phyloP scores from a whole-genome alignment of 2,113 vertebrate genomes.

The Cyrtonyx montezumae region DNA sequence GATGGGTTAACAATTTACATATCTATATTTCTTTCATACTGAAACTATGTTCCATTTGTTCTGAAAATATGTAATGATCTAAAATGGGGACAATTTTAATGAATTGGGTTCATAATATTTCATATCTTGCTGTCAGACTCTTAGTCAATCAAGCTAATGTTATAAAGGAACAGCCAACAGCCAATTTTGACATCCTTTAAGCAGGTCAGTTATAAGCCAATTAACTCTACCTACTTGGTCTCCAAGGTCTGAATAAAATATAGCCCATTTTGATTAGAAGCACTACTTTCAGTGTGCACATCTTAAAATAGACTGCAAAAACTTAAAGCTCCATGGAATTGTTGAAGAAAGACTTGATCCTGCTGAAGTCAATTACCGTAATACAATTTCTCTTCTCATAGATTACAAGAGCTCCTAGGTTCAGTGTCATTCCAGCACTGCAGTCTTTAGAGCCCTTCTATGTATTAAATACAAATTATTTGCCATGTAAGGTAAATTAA shows the following conservation, averaged over 20 bases:
- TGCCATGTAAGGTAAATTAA: not conserved
- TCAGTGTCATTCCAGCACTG: not conserved
- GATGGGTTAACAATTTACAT: not conserved
- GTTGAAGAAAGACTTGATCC: constrained; percentile 10
- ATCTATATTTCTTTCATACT: constrained; percentile 17
- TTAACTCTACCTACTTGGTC: constrained; percentile 61
- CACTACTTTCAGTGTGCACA: constrained; percentile 3
- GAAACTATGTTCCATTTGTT: constrained; percentile 29
- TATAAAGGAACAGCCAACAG: constrained; percentile 63
- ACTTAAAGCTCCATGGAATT: constrained; percentile 39
- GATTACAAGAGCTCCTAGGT: constrained; percentile 15
- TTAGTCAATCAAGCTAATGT: constrained; percentile 64
- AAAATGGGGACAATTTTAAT: constrained; percentile 64
- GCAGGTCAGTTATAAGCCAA: constrained; percentile 71
- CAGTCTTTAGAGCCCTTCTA: not conserved
- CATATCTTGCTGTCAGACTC: constrained; percentile 37
- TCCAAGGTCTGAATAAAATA: constrained; percentile 72
- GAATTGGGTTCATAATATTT: constrained; percentile 48
- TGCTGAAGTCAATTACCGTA: constrained; percentile 62
- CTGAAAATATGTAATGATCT: constrained; percentile 56
- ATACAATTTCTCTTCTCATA: constrained; percentile 56
- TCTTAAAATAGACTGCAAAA: constrained; percentile 64
- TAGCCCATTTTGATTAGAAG: constrained; percentile 64
- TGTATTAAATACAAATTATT: constrained; percentile 4
- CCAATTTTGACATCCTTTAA: constrained; percentile 68